Evolutionary conservation across 2,888 invertebrate species (phyloP).

Genomic region (Nephrotoma guestfalica): DNA sequence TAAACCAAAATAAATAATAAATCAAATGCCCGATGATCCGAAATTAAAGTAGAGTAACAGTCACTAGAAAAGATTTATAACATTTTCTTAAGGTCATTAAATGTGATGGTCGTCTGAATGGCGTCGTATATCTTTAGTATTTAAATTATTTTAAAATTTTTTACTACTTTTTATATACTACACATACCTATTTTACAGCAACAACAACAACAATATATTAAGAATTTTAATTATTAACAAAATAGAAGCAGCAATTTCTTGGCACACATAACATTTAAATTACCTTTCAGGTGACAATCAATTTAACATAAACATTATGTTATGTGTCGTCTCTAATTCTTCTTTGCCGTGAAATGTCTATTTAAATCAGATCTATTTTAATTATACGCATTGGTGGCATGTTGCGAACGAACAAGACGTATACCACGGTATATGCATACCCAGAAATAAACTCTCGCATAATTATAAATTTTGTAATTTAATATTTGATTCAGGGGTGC

Average conservation of each 20-base stretch:
- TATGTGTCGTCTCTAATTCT: neutral
- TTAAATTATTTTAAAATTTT: neutral
- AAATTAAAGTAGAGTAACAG: neutral
- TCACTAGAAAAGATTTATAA: neutral
- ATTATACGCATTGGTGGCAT: neutral
- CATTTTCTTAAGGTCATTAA: neutral
- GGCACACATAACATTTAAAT: neutral
- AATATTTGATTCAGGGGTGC: neutral
- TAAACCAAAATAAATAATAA: neutral
- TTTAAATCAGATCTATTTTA: neutral
- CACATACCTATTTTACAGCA: neutral
- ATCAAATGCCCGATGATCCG: neutral
- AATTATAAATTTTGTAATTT: neutral
- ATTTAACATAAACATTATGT: neutral
- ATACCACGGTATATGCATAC: neutral
- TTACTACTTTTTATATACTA: neutral
- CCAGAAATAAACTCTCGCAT: neutral
- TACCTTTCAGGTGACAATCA: neutral
- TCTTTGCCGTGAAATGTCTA: neutral
- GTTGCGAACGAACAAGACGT: neutral
- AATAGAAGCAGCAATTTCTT: neutral
- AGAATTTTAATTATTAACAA: neutral
- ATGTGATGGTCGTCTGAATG: neutral
- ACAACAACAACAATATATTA: neutral
- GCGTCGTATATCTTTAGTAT: neutral